These are phyloP conservation scores for Microctenopoma steveboyesi DNA, from an alignment of 2,797 vertebrate species.

Conservation along the genomic window DNA sequence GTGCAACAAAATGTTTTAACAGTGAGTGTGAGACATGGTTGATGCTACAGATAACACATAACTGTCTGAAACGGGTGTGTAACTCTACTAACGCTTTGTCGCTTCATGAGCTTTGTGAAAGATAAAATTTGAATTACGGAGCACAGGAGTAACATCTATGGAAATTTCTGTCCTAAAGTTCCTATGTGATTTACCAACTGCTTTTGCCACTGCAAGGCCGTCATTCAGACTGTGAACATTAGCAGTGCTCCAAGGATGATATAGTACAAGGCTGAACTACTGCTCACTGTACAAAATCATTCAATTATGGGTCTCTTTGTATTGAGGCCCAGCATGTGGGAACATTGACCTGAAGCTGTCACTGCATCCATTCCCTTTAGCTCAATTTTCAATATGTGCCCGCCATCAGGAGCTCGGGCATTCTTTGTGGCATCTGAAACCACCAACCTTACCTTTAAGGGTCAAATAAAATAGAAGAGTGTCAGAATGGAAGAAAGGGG, in stretches of 20 bases:
- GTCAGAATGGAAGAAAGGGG: slow-evolving; percentile 23
- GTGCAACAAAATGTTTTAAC: background rate
- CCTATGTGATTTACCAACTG: slow-evolving; percentile 15
- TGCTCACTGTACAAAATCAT: slow-evolving; percentile 31
- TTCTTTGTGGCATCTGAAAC: slow-evolving; percentile 26
- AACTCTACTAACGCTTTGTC: background rate
- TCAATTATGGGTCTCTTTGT: slow-evolving; percentile 42
- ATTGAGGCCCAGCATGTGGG: slow-evolving; percentile 22
- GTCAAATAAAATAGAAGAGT: slow-evolving; percentile 34
- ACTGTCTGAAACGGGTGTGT: background rate
- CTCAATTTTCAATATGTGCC: slow-evolving; percentile 18
- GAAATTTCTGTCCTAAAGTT: slow-evolving; percentile 1
- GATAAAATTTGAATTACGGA: slow-evolving; percentile 1
- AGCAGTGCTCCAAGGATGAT: slow-evolving; percentile 28
- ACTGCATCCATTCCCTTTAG: slow-evolving; percentile 11
- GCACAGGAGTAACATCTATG: background rate
- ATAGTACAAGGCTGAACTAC: slow-evolving; percentile 21
- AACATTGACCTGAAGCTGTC: slow-evolving; percentile 45
- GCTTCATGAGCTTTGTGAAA: background rate
- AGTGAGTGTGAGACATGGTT: background rate
- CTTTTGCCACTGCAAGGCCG: slow-evolving; percentile 8
- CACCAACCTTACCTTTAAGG: slow-evolving; percentile 34
- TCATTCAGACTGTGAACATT: slow-evolving; percentile 23
- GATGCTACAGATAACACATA: background rate
- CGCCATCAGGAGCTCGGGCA: slow-evolving; percentile 22